Evolutionary conservation across 2,113 vertebrate species (phyloP), one percentile per base, ranked within the genome.

Genomic region (Odontesthes bonariensis): DNA sequence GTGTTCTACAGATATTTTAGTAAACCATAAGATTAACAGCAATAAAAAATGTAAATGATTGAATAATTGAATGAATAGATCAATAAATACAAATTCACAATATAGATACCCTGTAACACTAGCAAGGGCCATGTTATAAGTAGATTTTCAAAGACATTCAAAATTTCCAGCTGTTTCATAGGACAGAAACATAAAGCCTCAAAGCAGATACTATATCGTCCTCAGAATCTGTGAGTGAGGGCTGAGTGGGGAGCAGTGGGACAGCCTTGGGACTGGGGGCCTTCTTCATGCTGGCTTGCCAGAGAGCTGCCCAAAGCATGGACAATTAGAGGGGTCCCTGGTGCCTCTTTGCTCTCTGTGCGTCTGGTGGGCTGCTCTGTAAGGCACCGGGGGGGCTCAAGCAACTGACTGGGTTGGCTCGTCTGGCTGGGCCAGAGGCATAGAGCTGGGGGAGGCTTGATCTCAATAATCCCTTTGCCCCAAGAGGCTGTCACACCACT

Each of bases 331-430:
- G 85, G 83, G 90, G 88, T 94, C 94, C 93, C 93, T 87, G 90
- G 92, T 94, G 94, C 87, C 92, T 94, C 92, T 94, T 94, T 94
- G 93, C 93, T 94, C 92, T 95, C 88, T 93, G 92, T 91, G 85
- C 83, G 90, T 90, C 91, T 92, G 88, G 91, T 94, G 92, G 89
- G 91, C 89, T 91, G 84, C 88, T 89, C 87, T 81, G 79, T 63
- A 71, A 89, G 92, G 85, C 88, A 89, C 85, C 59, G 64, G 87
- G 87, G 87, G 88, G 87, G 55, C 84, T 85, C n/a, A 76, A 74
- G 88, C 89, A 90, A 83, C 82, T 82, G 83, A 91, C 87, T 85
- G 84, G 89, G 75, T 80, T 82, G 74, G 76, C 83, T 84, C 73
- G 91, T 82, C 88, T 85, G 91, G 88, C 92, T 86, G 86, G 91